Evolutionary conservation across 2,888 invertebrate species (phyloP).

Genomic region (Lypha dubia): DNA sequence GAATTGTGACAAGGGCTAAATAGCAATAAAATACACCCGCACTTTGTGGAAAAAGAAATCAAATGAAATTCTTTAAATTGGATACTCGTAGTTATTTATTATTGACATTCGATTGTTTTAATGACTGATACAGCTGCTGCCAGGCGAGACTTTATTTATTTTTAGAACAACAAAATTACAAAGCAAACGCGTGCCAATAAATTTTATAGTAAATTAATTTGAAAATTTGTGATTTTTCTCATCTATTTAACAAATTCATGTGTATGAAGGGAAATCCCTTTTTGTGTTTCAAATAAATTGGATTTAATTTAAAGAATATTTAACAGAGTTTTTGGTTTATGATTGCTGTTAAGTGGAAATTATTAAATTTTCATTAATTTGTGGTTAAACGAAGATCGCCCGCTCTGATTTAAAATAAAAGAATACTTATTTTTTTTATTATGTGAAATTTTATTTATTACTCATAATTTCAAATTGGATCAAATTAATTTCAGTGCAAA

Average conservation of each 20-base stretch:
- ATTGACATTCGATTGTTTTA: conserved; percentile 7
- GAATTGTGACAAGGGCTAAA: conserved; percentile 12
- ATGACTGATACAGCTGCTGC: conserved; percentile 30
- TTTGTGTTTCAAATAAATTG: background rate
- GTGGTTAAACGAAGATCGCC: background rate
- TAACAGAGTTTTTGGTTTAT: background rate
- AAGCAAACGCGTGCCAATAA: conserved; percentile 21
- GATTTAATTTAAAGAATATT: conserved; percentile 25
- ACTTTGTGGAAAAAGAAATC: conserved; percentile 23
- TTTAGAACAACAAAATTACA: background rate
- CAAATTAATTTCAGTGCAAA: background rate
- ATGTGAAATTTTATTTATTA: background rate
- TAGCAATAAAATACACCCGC: conserved; percentile 56
- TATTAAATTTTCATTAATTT: background rate
- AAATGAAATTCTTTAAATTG: conserved; percentile 41
- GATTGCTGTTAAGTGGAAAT: background rate
- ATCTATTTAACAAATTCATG: background rate
- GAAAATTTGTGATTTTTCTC: conserved; percentile 11
- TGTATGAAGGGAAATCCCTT: background rate
- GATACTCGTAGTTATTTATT: conserved; percentile 11
- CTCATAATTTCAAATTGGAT: background rate
- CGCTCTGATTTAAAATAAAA: background rate
- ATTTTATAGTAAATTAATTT: conserved; percentile 19
- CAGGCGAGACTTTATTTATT: conserved; percentile 16
- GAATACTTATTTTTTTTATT: background rate